Evolutionary conservation across 2,888 invertebrate genomes (phyloP).

Genomic region (Papilio elwesi): DNA sequence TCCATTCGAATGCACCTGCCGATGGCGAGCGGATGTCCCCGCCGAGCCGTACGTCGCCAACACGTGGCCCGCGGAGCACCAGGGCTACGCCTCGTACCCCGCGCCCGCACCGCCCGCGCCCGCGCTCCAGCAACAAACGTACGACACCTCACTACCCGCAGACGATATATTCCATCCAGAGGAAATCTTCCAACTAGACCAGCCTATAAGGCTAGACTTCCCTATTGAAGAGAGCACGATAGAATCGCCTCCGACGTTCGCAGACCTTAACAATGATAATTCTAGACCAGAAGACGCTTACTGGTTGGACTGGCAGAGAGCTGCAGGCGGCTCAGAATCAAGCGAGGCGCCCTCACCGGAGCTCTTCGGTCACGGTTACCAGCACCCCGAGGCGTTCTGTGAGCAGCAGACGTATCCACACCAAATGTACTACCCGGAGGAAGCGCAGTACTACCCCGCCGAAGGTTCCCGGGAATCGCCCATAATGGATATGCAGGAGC

Average conservation of each 20-base stretch:
- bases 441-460: constrained; percentile 71
- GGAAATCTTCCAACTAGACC: constrained; percentile 90
- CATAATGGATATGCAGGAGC: constrained; percentile 66
- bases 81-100: constrained; percentile 65
- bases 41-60: constrained; percentile 66
- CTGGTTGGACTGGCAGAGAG: constrained; percentile 84
- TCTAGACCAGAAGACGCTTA: constrained; percentile 85
- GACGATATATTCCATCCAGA: constrained; percentile 90
- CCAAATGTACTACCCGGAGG: constrained; percentile 74
- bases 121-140: constrained; percentile 72
- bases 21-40: constrained; percentile 70
- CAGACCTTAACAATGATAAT: constrained; percentile 89
- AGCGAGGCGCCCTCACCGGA: constrained; percentile 85
- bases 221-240: constrained; percentile 78
- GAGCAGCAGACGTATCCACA: constrained; percentile 70
- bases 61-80: constrained; percentile 69
- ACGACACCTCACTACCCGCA: constrained; percentile 86
- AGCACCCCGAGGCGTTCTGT: constrained; percentile 71
- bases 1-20: constrained; percentile 90
- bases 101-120: constrained; percentile 59
- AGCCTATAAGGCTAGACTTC: constrained; percentile 87
- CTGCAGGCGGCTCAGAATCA: constrained; percentile 73
- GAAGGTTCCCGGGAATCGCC: constrained; percentile 71
- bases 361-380: constrained; percentile 71
- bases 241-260: constrained; percentile 87